Evolutionary conservation across 2,113 vertebrate species (phyloP).

Genomic region (Atractosteus spatula): DNA sequence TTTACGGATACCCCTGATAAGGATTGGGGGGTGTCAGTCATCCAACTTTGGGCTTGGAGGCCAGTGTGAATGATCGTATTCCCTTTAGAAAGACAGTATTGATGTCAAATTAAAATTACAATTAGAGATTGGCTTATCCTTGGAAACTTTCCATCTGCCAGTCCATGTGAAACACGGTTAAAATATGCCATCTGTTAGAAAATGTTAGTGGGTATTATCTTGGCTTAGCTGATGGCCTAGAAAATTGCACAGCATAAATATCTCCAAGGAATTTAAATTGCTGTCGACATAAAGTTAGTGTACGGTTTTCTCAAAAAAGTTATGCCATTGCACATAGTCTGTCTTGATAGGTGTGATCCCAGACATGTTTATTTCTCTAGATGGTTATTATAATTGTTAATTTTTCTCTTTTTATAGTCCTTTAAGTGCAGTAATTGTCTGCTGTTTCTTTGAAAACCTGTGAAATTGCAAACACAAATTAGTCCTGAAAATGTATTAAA

Average conservation of each 20-base stretch:
- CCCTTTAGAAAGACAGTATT: slow-evolving; percentile 35
- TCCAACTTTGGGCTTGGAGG: slow-evolving; percentile 42
- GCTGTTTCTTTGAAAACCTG: no score
- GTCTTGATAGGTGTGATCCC: slow-evolving; percentile 30
- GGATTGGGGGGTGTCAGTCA: slow-evolving; percentile 35
- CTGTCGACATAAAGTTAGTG: slow-evolving; percentile 26
- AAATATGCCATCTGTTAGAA: slow-evolving; percentile 47
- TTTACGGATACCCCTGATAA: slow-evolving; percentile 1
- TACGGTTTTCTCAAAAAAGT: slow-evolving; percentile 21
- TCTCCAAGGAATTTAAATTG: slow-evolving; percentile 30
- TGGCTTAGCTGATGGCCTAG: slow-evolving; percentile 18
- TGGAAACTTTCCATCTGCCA: slow-evolving; percentile 37
- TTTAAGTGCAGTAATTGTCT: no score
- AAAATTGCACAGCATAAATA: slow-evolving; percentile 28
- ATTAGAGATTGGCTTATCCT: slow-evolving; percentile 49
- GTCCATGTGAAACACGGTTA: slow-evolving; percentile 39
- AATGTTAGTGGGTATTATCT: slow-evolving; percentile 28
- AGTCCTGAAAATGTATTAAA: no score
- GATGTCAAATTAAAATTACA: slow-evolving; percentile 54
- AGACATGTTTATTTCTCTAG: slow-evolving; percentile 49
- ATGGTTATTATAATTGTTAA: slow-evolving; percentile 47
- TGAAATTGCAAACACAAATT: no score
- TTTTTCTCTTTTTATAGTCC: no score
- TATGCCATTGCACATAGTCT: slow-evolving; percentile 39
- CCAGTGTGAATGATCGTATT: slow-evolving; percentile 37